Evolutionary conservation across 37 sponge, comb jelly and placozoan genomes (phyloP).

Genomic region (Aplysina aerophoba): DNA sequence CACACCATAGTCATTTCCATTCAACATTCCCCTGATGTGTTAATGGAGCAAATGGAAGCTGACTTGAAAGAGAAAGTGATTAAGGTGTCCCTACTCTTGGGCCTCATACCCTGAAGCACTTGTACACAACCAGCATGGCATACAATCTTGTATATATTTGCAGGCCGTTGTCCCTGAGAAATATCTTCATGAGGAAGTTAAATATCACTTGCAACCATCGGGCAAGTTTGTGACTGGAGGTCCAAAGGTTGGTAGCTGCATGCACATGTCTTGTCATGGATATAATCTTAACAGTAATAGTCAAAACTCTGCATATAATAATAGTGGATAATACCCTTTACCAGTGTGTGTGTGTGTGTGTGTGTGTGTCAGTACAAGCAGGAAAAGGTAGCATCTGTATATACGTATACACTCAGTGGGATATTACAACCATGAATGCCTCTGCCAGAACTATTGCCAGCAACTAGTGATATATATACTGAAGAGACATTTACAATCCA

Average conservation of each 20-base stretch:
- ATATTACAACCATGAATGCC: too few relatives aligned
- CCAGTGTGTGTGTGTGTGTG: neutral
- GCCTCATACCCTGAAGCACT: neutral
- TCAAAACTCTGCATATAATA: neutral
- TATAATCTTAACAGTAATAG: neutral
- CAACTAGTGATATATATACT: too few relatives aligned
- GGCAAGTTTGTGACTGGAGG: conserved; percentile 94
- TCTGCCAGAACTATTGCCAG: too few relatives aligned
- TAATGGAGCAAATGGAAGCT: conserved; percentile 68
- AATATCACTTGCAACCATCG: conserved; percentile 93
- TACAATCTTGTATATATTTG: neutral
- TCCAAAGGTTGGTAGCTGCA: conserved; percentile 69
- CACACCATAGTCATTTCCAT: conserved; percentile 94
- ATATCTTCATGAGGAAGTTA: conserved; percentile 80
- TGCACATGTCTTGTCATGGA: too few relatives aligned
- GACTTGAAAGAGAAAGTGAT: conserved; percentile 77
- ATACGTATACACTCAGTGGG: too few relatives aligned
- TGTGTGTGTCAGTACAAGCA: too few relatives aligned
- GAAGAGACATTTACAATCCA: too few relatives aligned
- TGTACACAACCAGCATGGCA: neutral
- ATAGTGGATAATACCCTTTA: neutral
- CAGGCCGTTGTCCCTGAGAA: conserved; percentile 88
- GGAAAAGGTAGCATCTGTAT: too few relatives aligned
- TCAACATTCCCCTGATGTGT: conserved; percentile 74
- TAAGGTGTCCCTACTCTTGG: conserved; percentile 44